phyloP scores from a whole-genome alignment of 2,113 vertebrate genomes.

The Prunella himalayana region DNA sequence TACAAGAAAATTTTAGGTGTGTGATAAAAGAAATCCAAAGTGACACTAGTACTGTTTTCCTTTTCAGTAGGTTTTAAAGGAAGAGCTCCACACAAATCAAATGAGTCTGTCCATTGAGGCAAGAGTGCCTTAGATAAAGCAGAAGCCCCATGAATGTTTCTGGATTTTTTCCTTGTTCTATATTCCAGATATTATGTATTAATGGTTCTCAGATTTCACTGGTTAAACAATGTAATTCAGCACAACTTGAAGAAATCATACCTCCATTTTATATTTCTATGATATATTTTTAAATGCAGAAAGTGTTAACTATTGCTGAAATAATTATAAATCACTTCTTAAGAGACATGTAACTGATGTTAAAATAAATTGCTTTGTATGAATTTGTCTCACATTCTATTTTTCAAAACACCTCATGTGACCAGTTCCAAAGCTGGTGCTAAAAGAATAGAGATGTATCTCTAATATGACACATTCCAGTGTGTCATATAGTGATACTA shows the following conservation, averaged over 20 bases:
- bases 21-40: neutral
- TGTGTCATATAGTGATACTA: no score
- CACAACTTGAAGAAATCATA: neutral
- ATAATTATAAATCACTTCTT: neutral
- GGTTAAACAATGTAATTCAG: neutral
- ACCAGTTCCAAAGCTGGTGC: neutral
- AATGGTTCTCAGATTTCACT: neutral
- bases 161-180: neutral
- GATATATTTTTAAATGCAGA: neutral
- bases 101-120: fast-evolving
- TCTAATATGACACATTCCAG: neutral
- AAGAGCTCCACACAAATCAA: neutral
- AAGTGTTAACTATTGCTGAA: neutral
- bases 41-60: neutral
- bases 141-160: neutral
- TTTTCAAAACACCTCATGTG: neutral
- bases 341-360: neutral
- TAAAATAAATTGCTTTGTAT: neutral
- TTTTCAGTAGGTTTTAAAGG: neutral
- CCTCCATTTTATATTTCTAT: fast-evolving
- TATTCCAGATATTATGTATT: neutral
- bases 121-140: neutral
- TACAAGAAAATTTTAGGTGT: neutral
- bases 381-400: fast-evolving
- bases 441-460: neutral